Conservation (phyloP, 2,113 vertebrate species). For the Herpetotheres cachinnans region DNA sequence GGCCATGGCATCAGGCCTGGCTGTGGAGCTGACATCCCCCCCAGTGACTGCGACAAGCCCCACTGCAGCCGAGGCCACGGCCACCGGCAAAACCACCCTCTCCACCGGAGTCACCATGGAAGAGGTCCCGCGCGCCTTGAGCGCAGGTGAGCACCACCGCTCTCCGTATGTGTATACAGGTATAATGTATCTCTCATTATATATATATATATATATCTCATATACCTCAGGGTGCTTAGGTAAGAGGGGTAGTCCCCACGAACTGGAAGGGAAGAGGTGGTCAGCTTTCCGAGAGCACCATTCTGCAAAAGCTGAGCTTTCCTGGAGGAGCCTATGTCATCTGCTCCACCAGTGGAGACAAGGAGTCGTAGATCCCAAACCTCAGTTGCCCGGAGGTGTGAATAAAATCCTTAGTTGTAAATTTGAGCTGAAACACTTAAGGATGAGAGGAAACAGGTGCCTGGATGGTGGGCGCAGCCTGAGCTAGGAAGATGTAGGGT, state of each 20-base stretch:
- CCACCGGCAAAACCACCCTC: neutral
- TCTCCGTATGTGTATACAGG: accelerated
- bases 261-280: accelerated
- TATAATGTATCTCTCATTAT: no score
- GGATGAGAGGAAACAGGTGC: neutral
- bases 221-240: neutral
- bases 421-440: neutral
- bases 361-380: neutral
- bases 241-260: neutral
- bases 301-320: neutral
- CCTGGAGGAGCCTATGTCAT: neutral
- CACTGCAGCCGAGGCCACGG: neutral
- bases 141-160: slow-evolving; percentile 57
- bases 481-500: neutral
- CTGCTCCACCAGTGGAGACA: neutral
- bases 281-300: neutral
- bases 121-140: slow-evolving; percentile 58
- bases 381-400: neutral
- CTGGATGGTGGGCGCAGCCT: neutral
- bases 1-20: neutral
- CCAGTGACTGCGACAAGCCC: neutral
- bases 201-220: no score
- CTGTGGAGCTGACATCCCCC: neutral
- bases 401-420: neutral
- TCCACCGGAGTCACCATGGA: slow-evolving; percentile 50